phyloP scores from a whole-genome alignment of 2,888 invertebrate genomes.

The Lithophane semibrunnea region DNA sequence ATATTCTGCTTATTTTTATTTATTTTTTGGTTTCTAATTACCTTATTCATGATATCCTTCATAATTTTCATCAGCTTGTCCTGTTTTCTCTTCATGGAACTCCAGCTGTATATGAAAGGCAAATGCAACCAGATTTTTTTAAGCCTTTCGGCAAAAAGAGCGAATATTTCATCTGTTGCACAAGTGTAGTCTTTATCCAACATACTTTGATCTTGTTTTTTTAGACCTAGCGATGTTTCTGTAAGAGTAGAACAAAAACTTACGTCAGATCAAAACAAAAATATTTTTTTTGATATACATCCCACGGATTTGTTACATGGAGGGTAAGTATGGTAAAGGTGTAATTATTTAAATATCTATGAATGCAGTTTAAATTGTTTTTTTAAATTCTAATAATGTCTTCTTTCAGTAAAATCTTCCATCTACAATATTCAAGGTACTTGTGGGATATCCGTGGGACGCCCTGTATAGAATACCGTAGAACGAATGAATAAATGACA shows the following conservation, averaged over 20 bases:
- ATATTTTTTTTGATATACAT: background rate
- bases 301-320: no score
- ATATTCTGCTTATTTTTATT: background rate
- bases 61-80: slow-evolving; percentile 29
- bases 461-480: background rate
- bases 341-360: no score
- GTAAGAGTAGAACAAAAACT: background rate
- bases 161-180: slow-evolving; percentile 24
- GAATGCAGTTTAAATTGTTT: no score
- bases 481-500: background rate
- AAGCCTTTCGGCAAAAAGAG: slow-evolving; percentile 13
- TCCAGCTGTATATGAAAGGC: slow-evolving; percentile 22
- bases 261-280: background rate
- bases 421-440: no score
- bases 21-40: background rate
- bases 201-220: slow-evolving; percentile 8
- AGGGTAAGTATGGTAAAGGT: no score
- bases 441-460: no score
- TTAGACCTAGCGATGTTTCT: slow-evolving; percentile 45
- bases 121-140: slow-evolving; percentile 35
- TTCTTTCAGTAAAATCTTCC: no score
- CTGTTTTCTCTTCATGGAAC: slow-evolving; percentile 34
- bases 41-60: slow-evolving; percentile 32
- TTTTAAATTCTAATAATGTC: no score
- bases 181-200: slow-evolving; percentile 16